Evolutionary conservation across 2,113 vertebrate genomes (phyloP), one percentile per base, ranked within the genome.

Genomic region (Triplophysa rosa): DNA sequence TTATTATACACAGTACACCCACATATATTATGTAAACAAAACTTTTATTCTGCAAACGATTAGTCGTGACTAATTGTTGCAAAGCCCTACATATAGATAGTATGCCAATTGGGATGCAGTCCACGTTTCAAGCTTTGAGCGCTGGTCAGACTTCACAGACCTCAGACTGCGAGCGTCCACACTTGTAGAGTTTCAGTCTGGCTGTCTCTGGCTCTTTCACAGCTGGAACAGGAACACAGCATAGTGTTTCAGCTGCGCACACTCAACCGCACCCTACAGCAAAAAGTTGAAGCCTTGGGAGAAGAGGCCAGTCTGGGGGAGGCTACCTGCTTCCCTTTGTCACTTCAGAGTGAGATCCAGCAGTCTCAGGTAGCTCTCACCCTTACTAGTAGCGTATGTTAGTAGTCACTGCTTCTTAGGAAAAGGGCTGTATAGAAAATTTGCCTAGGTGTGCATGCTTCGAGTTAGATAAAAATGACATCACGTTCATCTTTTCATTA

Each of bases 161-260:
- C 58, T 33, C 12, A 65, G 71, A 62, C 26, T 7, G 52, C 52
- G 52, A 24, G 4, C 64, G 29, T 21, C 8, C 29, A 56, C 49
- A 24, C 64, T 67, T 61, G 66, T 29, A 66, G 23, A 67, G 52
- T 13, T 45, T 67, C 59, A 73, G 13, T 47, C 26, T 54, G 29
- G 23, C 10, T 69, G 69, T 77, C 8, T 70, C 65, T 83, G 82
- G 49, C 17, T 65, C 33, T 74, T 78, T 49, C 24, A 72, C 86
- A 94, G 93, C 71, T 93, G 79, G 92, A 93, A 86, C 93, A 92
- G 89, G 91, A 93, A 82, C 91, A 93, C 85, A 92, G 91, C 66
- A 82, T 86, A 78, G 83, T 89, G 79, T 94, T 94, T 90, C 91
- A 93, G 90, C 86, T 94, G 80, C 89, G 90, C 37, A 91, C 91